A percentile compares a stretch with the other conserved stretches of the same genome.
These are phyloP conservation scores for Malurus alboscapulatus DNA, from an alignment of 2,113 vertebrate species.

Conservation along the genomic window DNA sequence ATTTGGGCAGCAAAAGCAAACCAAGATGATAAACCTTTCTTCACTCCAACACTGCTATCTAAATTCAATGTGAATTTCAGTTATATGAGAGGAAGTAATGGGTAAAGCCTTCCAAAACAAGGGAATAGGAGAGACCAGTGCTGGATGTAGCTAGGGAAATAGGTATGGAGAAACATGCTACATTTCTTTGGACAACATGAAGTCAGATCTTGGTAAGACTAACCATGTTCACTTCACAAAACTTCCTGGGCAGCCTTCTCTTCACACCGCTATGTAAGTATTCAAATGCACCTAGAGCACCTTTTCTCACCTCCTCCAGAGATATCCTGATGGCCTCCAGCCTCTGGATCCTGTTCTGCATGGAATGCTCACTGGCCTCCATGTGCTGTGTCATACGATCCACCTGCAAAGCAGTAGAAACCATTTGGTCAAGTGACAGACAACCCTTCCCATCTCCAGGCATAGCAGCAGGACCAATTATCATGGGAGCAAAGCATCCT, in stretches of 20 bases:
- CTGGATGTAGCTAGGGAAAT: background rate
- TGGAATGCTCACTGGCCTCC: constrained; percentile 79
- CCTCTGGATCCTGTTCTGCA: constrained; percentile 85
- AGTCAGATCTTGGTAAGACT: background rate
- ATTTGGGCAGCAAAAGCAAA: background rate
- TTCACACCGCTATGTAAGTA: rapidly evolving
- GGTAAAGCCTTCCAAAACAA: background rate
- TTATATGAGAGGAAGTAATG: background rate
- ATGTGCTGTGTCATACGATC: constrained; percentile 80
- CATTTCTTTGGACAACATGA: background rate
- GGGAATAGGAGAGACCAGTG: background rate
- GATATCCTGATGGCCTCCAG: constrained; percentile 82
- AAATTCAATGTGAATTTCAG: background rate
- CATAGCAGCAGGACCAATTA: rapidly evolving
- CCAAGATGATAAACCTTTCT: background rate
- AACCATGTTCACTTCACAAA: background rate
- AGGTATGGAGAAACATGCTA: background rate
- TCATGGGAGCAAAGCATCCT: background rate
- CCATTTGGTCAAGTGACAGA: background rate
- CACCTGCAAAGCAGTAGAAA: constrained; percentile 72
- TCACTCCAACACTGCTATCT: background rate
- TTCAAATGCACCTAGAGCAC: rapidly evolving
- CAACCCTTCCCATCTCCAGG: background rate
- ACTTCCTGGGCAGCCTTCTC: background rate
- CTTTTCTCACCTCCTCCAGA: constrained; percentile 85